Base-by-base conservation (phyloP, 2,888 invertebrate genomes). In the Mycalesis mineus region DNA sequence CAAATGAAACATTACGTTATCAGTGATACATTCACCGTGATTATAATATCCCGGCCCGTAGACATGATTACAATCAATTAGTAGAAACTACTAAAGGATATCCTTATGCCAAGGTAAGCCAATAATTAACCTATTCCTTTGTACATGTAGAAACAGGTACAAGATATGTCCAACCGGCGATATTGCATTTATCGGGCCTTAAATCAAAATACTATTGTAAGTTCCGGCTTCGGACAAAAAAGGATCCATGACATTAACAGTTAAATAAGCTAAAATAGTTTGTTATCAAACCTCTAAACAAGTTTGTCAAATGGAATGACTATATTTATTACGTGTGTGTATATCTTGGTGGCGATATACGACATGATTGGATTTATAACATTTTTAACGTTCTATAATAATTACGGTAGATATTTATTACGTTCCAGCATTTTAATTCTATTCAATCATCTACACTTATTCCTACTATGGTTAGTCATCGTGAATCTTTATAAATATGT, bases 81-180 rank as follows among this genome's bases (percentile, higher is more conserved):
- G 54, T 62, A 57, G 54, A 60, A 60, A 60, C 52, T 44, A 48
- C 55, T 62, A 60, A 55, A 62, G 62, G 62, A 62, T 62, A 62
- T 62, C 60, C 62, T 62, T 60, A 60, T 53, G 44, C 55, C 62
- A 62, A 62, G 62, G 62, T 60, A 50, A 62, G 48, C 15, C 52
- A 52, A 52, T 55, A 52, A 47, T 55, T 57, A 57, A 57, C 37
- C 52, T 45, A 51, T 57, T 57, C 49, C 53, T 53, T 53, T 53
- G 53, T 53, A 53, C 49, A 42, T 31, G 22, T 42, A 36, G 14
- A 55, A 49, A 49, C 44, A 56, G 36, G 41, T 56, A 51, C 40
- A 45, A 51, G 51, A 57, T 45, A 51, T 57, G 57, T 57, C 57
- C 47, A 55, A 45, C 41, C 14, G 31, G 47, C 39, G 37, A 22